These are phyloP conservation scores for Adoxophyes honmai DNA, from an alignment of 1,140 invertebrate genomes.

Conservation along the genomic window DNA sequence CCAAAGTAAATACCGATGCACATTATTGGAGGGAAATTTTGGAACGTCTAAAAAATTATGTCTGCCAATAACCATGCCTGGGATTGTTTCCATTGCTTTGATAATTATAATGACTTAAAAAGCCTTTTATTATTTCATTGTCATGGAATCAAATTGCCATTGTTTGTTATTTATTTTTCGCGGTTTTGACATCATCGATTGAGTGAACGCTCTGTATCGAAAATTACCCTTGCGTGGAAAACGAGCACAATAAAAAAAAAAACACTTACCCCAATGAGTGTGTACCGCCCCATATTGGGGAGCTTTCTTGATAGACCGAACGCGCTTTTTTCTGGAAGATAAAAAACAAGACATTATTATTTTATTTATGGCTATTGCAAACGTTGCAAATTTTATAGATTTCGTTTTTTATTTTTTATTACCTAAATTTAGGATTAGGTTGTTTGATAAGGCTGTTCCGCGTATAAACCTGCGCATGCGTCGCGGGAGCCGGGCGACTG, in stretches of 20 bases:
- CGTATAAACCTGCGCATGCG: constrained; percentile 36
- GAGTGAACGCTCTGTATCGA: too few species aligned
- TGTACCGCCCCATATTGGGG: constrained; percentile 59
- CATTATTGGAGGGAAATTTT: constrained; percentile 23
- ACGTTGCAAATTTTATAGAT: not conserved
- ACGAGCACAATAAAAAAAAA: constrained; percentile 10
- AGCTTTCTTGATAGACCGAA: constrained; percentile 19
- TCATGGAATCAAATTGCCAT: too few species aligned
- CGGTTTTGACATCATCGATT: too few species aligned
- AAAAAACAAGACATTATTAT: not conserved
- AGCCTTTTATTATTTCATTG: too few species aligned
- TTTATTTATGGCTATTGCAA: too few species aligned
- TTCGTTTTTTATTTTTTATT: not conserved
- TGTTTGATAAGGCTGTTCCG: constrained; percentile 7
- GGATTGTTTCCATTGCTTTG: too few species aligned
- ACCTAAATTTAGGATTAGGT: constrained; percentile 15
- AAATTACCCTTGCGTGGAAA: too few species aligned
- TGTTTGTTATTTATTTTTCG: too few species aligned
- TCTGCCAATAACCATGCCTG: not conserved
- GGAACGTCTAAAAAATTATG: constrained; percentile 11
- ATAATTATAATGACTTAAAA: too few species aligned
- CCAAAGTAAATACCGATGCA: constrained; percentile 20
- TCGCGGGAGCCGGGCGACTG: constrained; percentile 55
- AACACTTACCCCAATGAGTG: constrained; percentile 50
- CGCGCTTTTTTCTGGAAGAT: constrained; percentile 18